phyloP scores from a whole-genome alignment of 64 coral and sea anemone genomes.

The Orbicella faveolata region DNA sequence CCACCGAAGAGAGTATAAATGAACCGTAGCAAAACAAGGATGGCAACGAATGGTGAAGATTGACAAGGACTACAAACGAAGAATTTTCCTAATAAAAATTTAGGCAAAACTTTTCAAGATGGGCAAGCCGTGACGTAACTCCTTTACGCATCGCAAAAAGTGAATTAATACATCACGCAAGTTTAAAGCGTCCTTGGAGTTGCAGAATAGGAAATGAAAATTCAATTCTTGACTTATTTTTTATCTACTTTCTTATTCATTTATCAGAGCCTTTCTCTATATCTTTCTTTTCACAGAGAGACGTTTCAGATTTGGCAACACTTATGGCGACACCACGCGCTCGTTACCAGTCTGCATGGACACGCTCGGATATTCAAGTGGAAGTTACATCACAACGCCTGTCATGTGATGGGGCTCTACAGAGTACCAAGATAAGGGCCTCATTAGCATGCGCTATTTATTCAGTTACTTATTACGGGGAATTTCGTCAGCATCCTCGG shows the following conservation, averaged over 20 bases:
- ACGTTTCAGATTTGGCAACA: constrained; percentile 91
- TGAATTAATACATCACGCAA: no score
- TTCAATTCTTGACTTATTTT: background rate
- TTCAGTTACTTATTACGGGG: background rate
- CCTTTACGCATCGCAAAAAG: no score
- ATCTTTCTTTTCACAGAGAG: constrained; percentile 55
- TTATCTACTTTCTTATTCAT: background rate
- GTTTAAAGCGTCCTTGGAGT: no score
- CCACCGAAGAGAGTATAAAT: no score
- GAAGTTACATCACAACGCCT: constrained; percentile 70
- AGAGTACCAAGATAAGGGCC: background rate
- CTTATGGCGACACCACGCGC: constrained; percentile 87
- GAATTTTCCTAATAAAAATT: no score
- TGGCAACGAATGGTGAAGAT: no score
- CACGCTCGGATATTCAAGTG: constrained; percentile 67
- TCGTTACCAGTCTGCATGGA: constrained; percentile 75
- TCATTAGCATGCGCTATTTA: background rate
- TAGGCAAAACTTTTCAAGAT: no score
- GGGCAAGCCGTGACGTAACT: no score
- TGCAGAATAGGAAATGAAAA: background rate
- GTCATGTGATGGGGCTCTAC: constrained; percentile 59
- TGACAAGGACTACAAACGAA: no score
- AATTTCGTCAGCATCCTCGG: background rate
- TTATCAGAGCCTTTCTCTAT: background rate
- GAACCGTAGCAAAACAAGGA: no score